phyloP scores from a whole-genome alignment of 2,113 vertebrate genomes.

The Tachycineta bicolor region DNA sequence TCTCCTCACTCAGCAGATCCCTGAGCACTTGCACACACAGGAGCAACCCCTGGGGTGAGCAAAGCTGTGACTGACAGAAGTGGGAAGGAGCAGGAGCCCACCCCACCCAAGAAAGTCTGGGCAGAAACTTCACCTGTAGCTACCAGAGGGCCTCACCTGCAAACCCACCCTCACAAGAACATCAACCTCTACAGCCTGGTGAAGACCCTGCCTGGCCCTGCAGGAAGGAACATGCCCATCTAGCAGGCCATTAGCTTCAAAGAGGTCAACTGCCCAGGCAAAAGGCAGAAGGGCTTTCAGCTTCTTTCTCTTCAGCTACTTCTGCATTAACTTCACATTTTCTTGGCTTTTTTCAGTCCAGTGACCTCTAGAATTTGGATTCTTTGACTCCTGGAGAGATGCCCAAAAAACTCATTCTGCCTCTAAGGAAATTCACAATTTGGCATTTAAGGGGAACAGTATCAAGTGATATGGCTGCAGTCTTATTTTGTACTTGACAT shows the following conservation, averaged over 20 bases:
- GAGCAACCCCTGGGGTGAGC: background rate
- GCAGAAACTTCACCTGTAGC: background rate
- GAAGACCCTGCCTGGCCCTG: background rate
- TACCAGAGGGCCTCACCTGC: background rate
- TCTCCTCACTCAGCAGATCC: background rate
- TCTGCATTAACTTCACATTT: background rate
- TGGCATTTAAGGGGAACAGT: constrained; percentile 54
- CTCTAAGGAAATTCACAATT: constrained; percentile 59
- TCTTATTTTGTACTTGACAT: constrained; percentile 37
- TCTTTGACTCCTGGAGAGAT: constrained; percentile 53
- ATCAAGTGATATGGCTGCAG: constrained; percentile 42
- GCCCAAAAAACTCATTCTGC: constrained; percentile 50
- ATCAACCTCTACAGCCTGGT: background rate
- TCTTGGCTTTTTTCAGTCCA: constrained; percentile 29
- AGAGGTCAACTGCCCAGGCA: background rate
- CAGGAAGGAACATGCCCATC: background rate
- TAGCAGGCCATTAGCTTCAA: constrained; percentile 29
- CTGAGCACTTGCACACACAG: background rate
- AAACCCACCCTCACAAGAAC: background rate
- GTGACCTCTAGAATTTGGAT: constrained; percentile 45
- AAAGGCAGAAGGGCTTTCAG: background rate
- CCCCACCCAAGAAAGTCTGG: rapidly evolving
- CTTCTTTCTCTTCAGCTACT: background rate
- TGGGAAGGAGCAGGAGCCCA: background rate
- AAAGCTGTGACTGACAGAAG: background rate